Base-by-base conservation (phyloP, 2,888 invertebrate genomes). In the Sialis lutaria region DNA sequence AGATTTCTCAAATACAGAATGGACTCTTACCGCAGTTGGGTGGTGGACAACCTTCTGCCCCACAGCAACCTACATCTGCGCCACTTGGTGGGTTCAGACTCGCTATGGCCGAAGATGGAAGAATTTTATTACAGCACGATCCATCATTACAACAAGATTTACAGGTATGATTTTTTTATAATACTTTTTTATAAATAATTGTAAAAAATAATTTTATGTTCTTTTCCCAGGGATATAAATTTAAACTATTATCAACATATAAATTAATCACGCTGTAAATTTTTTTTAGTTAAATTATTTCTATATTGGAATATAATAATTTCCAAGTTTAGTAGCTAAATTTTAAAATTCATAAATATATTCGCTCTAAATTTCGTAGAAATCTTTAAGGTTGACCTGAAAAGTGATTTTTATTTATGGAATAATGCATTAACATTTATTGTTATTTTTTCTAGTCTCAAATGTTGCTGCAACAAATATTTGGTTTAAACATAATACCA, bases 101-200 rank as follows among this genome's bases (percentile, higher is more conserved):
- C 47, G 75, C 80, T 1, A 67, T 81, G 43, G 75, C 77, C 1
- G 81, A 82, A 58, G 79, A 81, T 54, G 80, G 80, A 6, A 66
- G 77, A 30, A 65, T 81, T 41, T 69, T 81, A 40, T 60, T 81
- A 45, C 77, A 79, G 41, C 80, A 79, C 54, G 75, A 77, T 52
- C 74, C 77, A 4, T 72, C 70, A 46, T 58, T 69, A 40, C 73
- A 72, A 42, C 73, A 73, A 52, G 73, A 74, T 55, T 59, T 65
- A 44, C 66, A 67, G 42, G 42, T 42, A 42, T 5, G 9, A 31
- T 9, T 22, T 9, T 30, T n/a, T n/a, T n/a, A n/a, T n/a, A n/a
- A n/a, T n/a, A n/a, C n/a, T n/a, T n/a, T n/a, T n/a, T n/a, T n/a
- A n/a, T n/a, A n/a, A n/a, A n/a, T n/a, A n/a, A n/a, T n/a, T n/a